Conservation (phyloP, 2,113 vertebrate genomes). For the Natator depressus region DNA sequence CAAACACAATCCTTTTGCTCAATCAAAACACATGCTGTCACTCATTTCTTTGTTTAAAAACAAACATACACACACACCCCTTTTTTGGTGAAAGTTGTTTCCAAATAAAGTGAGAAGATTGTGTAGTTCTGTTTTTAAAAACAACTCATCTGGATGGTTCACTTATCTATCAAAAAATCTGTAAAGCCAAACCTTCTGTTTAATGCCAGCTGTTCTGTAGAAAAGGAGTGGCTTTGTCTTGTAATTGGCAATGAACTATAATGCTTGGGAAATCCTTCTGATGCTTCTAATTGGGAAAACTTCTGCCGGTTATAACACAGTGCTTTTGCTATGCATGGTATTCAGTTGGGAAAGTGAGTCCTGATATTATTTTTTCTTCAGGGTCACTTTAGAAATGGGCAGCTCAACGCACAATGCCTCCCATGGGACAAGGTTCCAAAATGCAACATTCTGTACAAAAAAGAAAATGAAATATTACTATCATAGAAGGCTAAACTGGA, state of each 20-base stretch:
- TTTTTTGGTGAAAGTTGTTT: constrained; percentile 70
- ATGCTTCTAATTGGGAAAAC: constrained; percentile 78
- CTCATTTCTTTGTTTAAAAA: constrained; percentile 60
- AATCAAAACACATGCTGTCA: constrained; percentile 57
- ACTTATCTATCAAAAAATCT: constrained; percentile 66
- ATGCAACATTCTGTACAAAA: constrained; percentile 71
- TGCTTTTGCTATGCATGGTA: constrained; percentile 83
- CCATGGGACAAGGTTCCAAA: constrained; percentile 77
- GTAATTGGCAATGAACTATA: constrained; percentile 79
- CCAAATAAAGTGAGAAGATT: constrained; percentile 71
- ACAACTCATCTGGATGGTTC: constrained; percentile 60
- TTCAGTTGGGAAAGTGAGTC: constrained; percentile 76
- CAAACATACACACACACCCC: constrained; percentile 15
- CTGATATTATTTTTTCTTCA: constrained; percentile 59
- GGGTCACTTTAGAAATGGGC: constrained; percentile 79
- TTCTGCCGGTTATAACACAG: constrained; percentile 78
- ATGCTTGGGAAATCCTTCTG: constrained; percentile 77
- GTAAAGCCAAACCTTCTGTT: constrained; percentile 77
- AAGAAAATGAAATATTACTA: constrained; percentile 16
- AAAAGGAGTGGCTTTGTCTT: constrained; percentile 77
- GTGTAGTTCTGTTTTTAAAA: constrained; percentile 68
- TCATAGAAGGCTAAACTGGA: constrained; percentile 21
- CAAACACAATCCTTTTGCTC: constrained; percentile 51
- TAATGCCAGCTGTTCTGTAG: constrained; percentile 79
- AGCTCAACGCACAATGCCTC: constrained; percentile 80